These are phyloP conservation scores for Conger conger DNA, from an alignment of 2,113 vertebrate genomes.

Conservation along the genomic window DNA sequence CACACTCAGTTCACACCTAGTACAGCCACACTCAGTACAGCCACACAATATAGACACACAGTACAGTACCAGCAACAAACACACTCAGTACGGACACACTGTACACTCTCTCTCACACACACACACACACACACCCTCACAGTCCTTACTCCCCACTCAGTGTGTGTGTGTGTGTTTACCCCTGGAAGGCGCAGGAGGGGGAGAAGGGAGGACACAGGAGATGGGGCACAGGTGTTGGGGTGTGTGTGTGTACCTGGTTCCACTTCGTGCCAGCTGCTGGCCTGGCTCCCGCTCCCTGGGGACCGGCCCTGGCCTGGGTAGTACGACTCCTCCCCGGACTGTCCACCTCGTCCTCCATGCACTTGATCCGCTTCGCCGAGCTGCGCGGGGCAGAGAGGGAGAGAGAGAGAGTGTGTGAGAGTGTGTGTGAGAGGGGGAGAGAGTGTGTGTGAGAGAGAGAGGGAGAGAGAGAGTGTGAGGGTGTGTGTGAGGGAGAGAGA, in stretches of 20 bases:
- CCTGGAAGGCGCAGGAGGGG: not conserved
- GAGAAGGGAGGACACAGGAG: slow-evolving; percentile 15
- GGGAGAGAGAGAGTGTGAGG: no score
- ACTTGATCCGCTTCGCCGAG: slow-evolving; percentile 98
- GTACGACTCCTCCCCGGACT: slow-evolving; percentile 94
- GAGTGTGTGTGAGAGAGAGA: slow-evolving; percentile 30
- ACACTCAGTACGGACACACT: not conserved
- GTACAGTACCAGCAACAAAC: no score
- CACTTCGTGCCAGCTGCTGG: slow-evolving; percentile 97
- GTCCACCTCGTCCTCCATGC: slow-evolving; percentile 98
- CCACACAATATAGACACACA: not conserved
- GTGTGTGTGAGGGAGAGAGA: slow-evolving; percentile 29
- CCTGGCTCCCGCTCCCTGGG: slow-evolving; percentile 90
- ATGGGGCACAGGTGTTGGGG: not conserved
- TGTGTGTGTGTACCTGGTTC: slow-evolving; percentile 83
- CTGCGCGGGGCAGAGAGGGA: slow-evolving; percentile 54
- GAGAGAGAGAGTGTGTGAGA: slow-evolving; percentile 14
- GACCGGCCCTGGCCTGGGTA: slow-evolving; percentile 94
- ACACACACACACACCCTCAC: not conserved
- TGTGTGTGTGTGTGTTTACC: not conserved
- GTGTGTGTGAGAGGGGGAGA: slow-evolving; percentile 29
- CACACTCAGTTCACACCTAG: no score
- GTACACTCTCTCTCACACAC: not conserved
- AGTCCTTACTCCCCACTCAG: not conserved
- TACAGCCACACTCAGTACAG: not conserved